Conservation (phyloP, 2,113 vertebrate genomes). For the Lycaon pictus region DNA sequence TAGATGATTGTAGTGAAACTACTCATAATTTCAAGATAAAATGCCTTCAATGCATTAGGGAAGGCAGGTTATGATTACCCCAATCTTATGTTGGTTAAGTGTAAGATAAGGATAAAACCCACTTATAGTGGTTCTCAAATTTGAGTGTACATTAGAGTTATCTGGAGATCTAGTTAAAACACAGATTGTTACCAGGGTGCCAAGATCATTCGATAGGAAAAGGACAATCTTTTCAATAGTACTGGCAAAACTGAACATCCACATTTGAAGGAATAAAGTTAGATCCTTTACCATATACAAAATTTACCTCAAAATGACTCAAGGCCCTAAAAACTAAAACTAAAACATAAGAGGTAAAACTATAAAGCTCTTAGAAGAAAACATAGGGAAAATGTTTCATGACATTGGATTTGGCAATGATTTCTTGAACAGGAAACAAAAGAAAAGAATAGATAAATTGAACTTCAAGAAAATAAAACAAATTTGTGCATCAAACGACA, state of each 20-base stretch:
- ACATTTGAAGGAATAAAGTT: background rate
- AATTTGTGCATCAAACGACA: background rate
- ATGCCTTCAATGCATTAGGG: background rate
- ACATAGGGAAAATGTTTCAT: background rate
- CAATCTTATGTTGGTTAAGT: background rate
- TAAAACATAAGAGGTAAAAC: background rate
- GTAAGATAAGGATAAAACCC: background rate
- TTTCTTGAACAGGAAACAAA: conserved; percentile 11
- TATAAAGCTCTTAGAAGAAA: conserved; percentile 6
- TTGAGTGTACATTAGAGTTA: background rate
- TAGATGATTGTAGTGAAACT: background rate
- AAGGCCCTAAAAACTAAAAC: background rate
- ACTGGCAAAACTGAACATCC: background rate
- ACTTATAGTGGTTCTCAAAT: background rate
- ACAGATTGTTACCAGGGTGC: background rate
- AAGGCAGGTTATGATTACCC: background rate
- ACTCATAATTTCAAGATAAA: background rate
- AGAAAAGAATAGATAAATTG: conserved; percentile 7
- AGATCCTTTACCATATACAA: background rate
- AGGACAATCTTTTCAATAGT: background rate
- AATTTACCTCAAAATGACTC: background rate
- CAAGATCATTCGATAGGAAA: background rate
- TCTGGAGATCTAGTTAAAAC: background rate
- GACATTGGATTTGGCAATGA: background rate
- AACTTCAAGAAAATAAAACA: background rate